phyloP scores from a whole-genome alignment of 2,113 vertebrate species.

The Orthonyx spaldingii region DNA sequence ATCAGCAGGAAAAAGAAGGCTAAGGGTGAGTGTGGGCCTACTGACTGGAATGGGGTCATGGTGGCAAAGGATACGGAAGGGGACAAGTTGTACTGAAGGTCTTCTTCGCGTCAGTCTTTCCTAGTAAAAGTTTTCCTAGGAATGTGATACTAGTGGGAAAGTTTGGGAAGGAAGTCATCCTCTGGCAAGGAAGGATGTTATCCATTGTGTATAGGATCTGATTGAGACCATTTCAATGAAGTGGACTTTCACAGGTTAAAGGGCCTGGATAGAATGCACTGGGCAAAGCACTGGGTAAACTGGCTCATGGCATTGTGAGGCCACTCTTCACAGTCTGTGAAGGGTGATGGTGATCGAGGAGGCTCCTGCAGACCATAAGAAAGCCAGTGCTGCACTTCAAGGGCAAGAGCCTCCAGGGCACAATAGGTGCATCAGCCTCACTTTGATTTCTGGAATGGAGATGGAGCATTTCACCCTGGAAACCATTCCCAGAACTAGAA shows the following conservation, averaged over 20 bases:
- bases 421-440: not conserved
- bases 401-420: not conserved
- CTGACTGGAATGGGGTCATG: not conserved
- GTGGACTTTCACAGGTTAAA: not conserved
- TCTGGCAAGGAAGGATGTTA: not conserved
- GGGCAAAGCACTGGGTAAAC: not conserved
- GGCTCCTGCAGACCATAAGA: not conserved
- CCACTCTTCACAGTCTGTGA: not conserved
- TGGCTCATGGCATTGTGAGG: not conserved
- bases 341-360: not conserved
- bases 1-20: not conserved
- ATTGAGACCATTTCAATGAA: not conserved
- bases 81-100: not conserved
- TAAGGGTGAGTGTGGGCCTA: not conserved
- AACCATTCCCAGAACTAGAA: not conserved
- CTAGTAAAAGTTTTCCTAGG: not conserved
- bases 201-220: fast-evolving
- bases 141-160: too few relatives aligned
- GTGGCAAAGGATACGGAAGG: not conserved
- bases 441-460: not conserved
- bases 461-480: not conserved
- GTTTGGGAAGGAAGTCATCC: not conserved
- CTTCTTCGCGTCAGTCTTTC: not conserved
- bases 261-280: not conserved
- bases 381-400: fast-evolving